Evolutionary conservation across 2,888 invertebrate species (phyloP).

Genomic region (Himalopsyche anomala): DNA sequence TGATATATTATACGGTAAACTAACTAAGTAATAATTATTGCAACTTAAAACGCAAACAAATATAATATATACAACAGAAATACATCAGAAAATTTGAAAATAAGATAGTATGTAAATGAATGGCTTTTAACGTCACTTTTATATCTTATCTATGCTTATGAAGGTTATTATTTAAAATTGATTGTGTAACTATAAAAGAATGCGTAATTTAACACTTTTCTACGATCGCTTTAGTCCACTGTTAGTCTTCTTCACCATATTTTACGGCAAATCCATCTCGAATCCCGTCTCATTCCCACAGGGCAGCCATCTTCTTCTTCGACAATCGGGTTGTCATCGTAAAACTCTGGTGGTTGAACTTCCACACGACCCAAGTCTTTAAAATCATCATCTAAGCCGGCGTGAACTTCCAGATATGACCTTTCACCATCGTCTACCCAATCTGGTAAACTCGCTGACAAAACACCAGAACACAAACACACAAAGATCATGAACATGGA

Average conservation of each 20-base stretch:
- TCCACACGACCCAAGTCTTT: constrained; percentile 20
- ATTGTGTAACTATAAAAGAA: too few species aligned
- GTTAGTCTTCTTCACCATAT: constrained; percentile 43
- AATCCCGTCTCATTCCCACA: constrained; percentile 46
- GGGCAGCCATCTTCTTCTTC: constrained; percentile 45
- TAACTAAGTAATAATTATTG: too few species aligned
- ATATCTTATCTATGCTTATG: too few species aligned
- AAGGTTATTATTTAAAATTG: too few species aligned
- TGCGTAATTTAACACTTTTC: background rate
- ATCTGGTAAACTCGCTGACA: background rate
- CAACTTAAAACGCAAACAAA: too few species aligned
- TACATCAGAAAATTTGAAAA: too few species aligned
- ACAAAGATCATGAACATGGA: background rate
- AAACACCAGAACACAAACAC: background rate
- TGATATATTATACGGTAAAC: too few species aligned
- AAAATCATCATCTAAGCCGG: background rate
- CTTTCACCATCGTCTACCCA: constrained; percentile 37
- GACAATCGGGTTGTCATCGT: background rate
- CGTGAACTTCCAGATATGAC: constrained; percentile 48
- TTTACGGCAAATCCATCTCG: constrained; percentile 45
- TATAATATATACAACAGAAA: too few species aligned
- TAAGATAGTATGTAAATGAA: too few species aligned
- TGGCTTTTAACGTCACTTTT: too few species aligned
- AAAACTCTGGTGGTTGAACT: background rate
- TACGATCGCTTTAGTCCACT: background rate